These are phyloP conservation scores for Anomalospiza imberbis DNA, from an alignment of 2,797 vertebrate species.

Conservation along the genomic window DNA sequence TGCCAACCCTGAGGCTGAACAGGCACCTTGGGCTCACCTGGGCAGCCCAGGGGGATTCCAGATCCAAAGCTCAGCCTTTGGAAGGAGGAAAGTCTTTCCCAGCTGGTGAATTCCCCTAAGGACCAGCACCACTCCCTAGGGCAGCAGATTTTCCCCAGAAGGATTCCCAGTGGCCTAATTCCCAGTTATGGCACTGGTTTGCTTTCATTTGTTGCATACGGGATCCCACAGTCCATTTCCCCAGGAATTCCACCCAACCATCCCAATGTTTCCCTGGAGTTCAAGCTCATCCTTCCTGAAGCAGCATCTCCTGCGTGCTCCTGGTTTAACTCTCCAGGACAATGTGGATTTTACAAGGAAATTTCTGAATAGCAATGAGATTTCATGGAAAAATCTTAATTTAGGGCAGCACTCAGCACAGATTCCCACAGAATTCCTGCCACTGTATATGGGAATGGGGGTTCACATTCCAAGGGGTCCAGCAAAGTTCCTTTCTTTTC, in stretches of 20 bases:
- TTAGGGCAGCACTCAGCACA: neutral
- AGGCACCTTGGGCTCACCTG: neutral
- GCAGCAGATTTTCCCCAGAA: neutral
- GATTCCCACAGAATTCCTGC: neutral
- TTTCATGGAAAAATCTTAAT: neutral
- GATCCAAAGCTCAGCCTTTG: neutral
- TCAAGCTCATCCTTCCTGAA: neutral
- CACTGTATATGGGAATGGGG: neutral
- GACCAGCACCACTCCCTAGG: neutral
- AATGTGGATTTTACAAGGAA: neutral
- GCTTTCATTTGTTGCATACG: neutral
- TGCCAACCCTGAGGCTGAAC: neutral
- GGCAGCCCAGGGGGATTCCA: neutral
- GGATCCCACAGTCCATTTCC: neutral
- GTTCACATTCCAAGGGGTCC: neutral
- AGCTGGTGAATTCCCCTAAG: neutral
- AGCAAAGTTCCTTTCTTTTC: neutral
- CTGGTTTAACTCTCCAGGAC: neutral
- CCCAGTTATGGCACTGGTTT: neutral
- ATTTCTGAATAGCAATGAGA: neutral
- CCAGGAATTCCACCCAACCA: neutral
- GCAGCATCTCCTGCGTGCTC: neutral
- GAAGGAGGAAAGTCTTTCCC: neutral
- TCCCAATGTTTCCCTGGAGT: neutral
- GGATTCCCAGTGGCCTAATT: neutral